Base-by-base conservation (phyloP, 1,140 invertebrate genomes). In the Drosophila simulans region DNA sequence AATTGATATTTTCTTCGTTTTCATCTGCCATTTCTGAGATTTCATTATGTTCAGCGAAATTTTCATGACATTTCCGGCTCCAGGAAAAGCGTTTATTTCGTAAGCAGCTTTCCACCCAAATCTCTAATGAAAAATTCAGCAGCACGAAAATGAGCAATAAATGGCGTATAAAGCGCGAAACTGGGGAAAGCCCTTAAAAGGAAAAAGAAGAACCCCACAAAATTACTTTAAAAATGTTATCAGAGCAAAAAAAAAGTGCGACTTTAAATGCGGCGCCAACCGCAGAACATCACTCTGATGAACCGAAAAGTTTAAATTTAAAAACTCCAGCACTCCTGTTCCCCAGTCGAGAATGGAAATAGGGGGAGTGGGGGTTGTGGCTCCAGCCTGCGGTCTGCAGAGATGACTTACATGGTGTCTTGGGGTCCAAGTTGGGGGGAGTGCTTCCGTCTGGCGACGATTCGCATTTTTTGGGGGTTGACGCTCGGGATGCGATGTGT, bases 51-150 rank as follows among this genome's bases (percentile, higher is more conserved):
- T 20, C 40, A 25, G 25, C 68, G 22, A 37, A 57, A 35, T 40
- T 48, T 70, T 70, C 65, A 70, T 70, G 68, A 35, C 64, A 31
- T 49, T 70, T 57, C 20, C 42, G 68, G 68, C 68, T 53, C 64
- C 66, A 54, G 31, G 51, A 74, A 74, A 74, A 74, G 49, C 69
- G n/a, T 74, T 74, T 46, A 75, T 57, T 70, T 48, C 52, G 20
- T 45, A 66, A 52, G 31, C 49, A 48, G 46, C 48, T 58, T 65
- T 58, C 34, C 25, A 15, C 59, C 15, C 40, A 88, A 88, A 76
- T 83, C 79, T 75, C 79, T 88, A 83, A 86, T 86, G 70, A 83
- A 86, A 85, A 88, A 88, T 86, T 86, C 57, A 86, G 72, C 65
- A 79, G 75, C 55, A 71, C 52, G 54, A 64, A 88, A 86, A 88